Evolutionary conservation across 64 coral and sea anemone genomes (phyloP).

Genomic region (Astreopora myriophthalma): DNA sequence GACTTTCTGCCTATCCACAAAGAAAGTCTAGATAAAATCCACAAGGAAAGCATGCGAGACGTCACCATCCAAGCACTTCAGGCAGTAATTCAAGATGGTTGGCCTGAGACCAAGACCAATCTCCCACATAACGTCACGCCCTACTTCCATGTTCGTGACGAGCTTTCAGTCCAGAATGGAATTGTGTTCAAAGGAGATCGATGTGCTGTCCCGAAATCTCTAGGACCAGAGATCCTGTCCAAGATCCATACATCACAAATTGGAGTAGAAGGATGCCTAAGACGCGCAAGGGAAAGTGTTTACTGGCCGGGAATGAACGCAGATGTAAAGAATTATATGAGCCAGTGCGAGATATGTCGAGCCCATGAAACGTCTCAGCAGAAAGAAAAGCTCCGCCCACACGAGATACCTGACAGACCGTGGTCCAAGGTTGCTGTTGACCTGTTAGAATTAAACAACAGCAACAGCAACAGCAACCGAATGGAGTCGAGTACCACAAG

Average conservation of each 20-base stretch:
- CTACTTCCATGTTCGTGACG: background rate
- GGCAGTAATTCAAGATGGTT: background rate
- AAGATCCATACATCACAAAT: background rate
- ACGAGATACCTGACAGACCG: background rate
- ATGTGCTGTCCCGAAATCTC: background rate
- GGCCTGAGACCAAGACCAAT: constrained; percentile 33
- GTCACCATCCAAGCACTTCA: background rate
- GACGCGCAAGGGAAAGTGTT: background rate
- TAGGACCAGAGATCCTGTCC: background rate
- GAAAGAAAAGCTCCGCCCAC: background rate
- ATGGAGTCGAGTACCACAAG: background rate
- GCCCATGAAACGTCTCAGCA: background rate
- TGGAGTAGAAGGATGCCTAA: background rate
- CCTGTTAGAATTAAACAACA: background rate
- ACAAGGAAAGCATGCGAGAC: background rate
- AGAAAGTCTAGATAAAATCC: constrained; percentile 8
- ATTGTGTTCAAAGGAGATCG: background rate
- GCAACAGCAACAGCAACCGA: constrained; percentile 12
- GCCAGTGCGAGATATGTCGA: background rate
- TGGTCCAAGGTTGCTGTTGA: constrained; percentile 1
- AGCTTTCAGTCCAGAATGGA: background rate
- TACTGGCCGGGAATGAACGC: constrained; percentile 4
- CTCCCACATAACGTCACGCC: too few relatives aligned
- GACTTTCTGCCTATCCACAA: constrained; percentile 8
- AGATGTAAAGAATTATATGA: background rate